Evolutionary conservation across 2,797 vertebrate genomes (phyloP).

Genomic region (Atherinosoma microstoma): DNA sequence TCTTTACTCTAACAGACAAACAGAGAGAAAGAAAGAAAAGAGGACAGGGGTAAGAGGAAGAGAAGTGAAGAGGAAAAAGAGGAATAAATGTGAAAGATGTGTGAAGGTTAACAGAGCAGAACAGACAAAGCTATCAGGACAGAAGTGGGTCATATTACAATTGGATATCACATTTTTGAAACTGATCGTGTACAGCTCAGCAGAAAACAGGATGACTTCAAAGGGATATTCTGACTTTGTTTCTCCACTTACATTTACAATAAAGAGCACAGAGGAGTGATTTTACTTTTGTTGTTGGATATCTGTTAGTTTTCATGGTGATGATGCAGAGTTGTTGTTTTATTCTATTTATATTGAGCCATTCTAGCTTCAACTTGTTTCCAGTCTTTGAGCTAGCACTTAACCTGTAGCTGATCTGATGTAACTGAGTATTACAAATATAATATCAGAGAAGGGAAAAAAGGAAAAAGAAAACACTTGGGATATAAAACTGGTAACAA

Average conservation of each 20-base stretch:
- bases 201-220: constrained; percentile 5
- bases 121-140: constrained; percentile 15
- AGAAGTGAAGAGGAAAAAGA: constrained; percentile 19
- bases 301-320: too few relatives aligned
- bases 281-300: too few relatives aligned
- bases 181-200: constrained; percentile 4
- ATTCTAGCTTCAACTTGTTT: not conserved
- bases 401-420: not conserved
- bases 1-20: constrained; percentile 93
- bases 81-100: constrained; percentile 51
- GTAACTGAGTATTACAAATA: not conserved
- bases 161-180: constrained; percentile 43
- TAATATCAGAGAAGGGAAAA: not conserved
- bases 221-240: constrained; percentile 20
- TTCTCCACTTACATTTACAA: not conserved
- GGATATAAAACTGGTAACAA: not conserved
- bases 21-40: constrained; percentile 38
- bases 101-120: constrained; percentile 53
- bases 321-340: too few relatives aligned
- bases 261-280: not conserved
- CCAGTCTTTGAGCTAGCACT: not conserved
- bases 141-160: constrained; percentile 47
- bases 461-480: too few relatives aligned
- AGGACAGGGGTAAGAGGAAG: constrained; percentile 11
- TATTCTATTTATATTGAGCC: not conserved